Evolutionary conservation across 2,113 vertebrate species (phyloP).

Genomic region (Charina bottae): DNA sequence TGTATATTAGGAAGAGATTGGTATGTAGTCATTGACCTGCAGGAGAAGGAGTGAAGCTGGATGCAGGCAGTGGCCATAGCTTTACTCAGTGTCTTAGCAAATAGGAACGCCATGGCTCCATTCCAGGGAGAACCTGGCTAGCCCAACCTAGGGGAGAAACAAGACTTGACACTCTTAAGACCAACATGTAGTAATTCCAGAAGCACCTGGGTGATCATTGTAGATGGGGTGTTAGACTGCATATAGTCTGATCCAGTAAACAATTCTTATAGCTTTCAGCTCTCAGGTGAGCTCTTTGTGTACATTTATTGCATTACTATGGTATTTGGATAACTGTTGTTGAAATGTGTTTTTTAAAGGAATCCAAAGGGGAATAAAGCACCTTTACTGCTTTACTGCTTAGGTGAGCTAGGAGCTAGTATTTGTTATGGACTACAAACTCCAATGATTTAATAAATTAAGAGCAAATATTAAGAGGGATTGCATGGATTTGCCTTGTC

Average conservation of each 20-base stretch:
- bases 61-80: background rate
- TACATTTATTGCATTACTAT: background rate
- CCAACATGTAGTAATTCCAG: background rate
- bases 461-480: background rate
- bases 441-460: background rate
- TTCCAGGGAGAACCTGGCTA: background rate
- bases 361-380: background rate
- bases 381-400: background rate
- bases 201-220: background rate
- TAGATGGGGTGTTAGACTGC: background rate
- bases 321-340: background rate
- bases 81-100: background rate
- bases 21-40: background rate
- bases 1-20: background rate
- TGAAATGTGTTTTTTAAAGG: slow-evolving; percentile 23
- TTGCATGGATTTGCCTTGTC: background rate
- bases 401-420: background rate
- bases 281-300: background rate
- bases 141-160: background rate
- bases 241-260: background rate
- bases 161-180: background rate
- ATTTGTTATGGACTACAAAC: background rate
- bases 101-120: background rate
- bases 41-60: background rate
- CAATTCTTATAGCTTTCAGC: background rate